phyloP scores from a whole-genome alignment of 2,113 vertebrate species.

The Psittacula cyanocephala region DNA sequence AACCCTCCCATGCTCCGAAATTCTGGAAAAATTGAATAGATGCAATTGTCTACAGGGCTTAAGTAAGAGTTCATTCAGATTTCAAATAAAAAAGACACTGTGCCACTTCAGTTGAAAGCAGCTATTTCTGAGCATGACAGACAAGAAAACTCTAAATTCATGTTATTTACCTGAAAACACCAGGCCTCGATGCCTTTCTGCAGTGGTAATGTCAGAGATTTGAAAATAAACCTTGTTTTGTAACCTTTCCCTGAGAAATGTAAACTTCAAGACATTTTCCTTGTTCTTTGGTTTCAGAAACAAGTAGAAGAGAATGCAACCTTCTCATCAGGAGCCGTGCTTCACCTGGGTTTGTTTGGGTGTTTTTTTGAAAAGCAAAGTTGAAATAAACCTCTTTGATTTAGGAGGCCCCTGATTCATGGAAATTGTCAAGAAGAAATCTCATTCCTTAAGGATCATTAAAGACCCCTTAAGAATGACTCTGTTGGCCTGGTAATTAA shows the following conservation, averaged over 20 bases:
- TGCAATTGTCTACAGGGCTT: neutral
- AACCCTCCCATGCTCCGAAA: neutral
- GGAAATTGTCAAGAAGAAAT: neutral
- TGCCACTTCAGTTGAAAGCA: neutral
- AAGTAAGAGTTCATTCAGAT: neutral
- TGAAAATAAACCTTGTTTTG: neutral
- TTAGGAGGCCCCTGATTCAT: neutral
- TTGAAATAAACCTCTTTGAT: neutral
- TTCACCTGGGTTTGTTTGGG: neutral
- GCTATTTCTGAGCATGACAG: neutral
- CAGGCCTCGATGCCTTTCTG: neutral
- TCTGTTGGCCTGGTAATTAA: neutral
- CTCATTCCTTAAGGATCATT: neutral
- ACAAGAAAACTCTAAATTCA: rapidly evolving
- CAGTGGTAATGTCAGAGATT: neutral
- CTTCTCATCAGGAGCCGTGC: neutral
- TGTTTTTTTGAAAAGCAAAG: neutral
- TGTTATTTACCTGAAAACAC: neutral
- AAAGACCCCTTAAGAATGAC: neutral
- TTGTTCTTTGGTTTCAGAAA: neutral
- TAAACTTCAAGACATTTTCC: neutral
- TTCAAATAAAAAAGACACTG: neutral
- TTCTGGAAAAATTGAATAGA: neutral
- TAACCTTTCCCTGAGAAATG: neutral
- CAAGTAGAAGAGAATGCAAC: neutral